Conservation (phyloP, 2,888 invertebrate species). For the Pristionchus entomophagus region DNA sequence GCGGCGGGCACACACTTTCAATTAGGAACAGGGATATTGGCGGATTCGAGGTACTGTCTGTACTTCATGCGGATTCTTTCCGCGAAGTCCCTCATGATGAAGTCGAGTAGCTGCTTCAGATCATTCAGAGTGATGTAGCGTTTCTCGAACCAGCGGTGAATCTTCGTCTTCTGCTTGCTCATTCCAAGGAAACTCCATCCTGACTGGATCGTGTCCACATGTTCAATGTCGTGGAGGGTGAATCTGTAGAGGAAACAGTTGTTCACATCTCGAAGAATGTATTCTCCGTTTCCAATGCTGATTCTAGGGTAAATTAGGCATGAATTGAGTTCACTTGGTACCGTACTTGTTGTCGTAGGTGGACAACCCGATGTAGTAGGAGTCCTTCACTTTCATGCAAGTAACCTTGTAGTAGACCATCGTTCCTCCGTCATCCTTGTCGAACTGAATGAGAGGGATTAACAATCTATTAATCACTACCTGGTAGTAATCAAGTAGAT, state of each 20-base stretch:
- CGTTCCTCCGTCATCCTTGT: conserved; percentile 46
- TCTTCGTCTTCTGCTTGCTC: conserved; percentile 21
- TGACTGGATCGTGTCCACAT: conserved; percentile 27
- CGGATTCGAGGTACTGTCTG: conserved; percentile 37
- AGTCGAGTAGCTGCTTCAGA: conserved; percentile 47
- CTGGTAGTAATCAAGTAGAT: too few species aligned
- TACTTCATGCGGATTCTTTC: conserved; percentile 46
- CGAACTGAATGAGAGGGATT: conserved; percentile 1
- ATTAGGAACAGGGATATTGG: conserved; percentile 46
- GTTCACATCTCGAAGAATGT: too few species aligned
- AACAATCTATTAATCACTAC: too few species aligned
- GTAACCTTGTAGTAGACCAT: conserved; percentile 48
- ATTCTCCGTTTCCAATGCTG: too few species aligned
- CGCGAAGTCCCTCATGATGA: conserved; percentile 48
- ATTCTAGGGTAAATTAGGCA: too few species aligned
- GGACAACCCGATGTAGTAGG: conserved; percentile 47
- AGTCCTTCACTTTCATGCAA: conserved; percentile 41
- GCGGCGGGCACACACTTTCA: too few species aligned
- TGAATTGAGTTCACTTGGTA: too few species aligned
- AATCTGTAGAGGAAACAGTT: too few species aligned
- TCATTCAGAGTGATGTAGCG: conserved; percentile 46
- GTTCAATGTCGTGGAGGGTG: conserved; percentile 30
- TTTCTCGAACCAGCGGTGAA: conserved; percentile 48
- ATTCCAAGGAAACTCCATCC: conserved; percentile 44
- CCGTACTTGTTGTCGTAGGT: conserved; percentile 48